These are phyloP conservation scores for Chaunax sp. DNA, from an alignment of 2,797 vertebrate genomes.

Conservation along the genomic window DNA sequence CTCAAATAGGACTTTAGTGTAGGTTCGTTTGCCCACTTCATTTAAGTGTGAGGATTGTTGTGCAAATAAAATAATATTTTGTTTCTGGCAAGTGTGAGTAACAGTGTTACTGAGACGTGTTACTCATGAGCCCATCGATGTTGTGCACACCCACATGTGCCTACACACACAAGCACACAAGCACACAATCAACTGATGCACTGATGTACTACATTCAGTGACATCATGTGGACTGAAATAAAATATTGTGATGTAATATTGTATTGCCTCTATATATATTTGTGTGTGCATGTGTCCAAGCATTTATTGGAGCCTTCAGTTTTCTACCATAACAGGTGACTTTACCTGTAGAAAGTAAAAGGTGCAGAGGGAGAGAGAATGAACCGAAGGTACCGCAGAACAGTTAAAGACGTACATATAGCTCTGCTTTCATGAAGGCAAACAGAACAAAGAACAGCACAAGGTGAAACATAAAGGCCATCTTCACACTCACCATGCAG, in stretches of 20 bases:
- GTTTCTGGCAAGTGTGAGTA: slow-evolving; percentile 20
- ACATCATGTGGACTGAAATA: slow-evolving; percentile 11
- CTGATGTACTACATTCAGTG: slow-evolving; percentile 17
- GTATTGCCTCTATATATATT: too few relatives aligned
- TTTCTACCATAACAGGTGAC: not conserved
- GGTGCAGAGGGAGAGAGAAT: not conserved
- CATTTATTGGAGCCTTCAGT: slow-evolving; percentile 7
- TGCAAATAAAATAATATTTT: slow-evolving; percentile 30
- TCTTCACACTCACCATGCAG: slow-evolving; percentile 6
- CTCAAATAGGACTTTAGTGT: not conserved
- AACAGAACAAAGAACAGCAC: not conserved
- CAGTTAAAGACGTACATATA: slow-evolving; percentile 3
- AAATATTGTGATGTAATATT: too few relatives aligned
- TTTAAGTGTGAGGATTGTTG: too few relatives aligned
- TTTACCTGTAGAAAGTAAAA: slow-evolving; percentile 19
- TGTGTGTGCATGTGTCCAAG: not conserved
- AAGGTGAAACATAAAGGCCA: slow-evolving; percentile 6
- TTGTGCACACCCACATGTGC: slow-evolving; percentile 3
- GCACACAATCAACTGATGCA: not conserved
- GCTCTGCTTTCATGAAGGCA: not conserved
- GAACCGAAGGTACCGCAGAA: not conserved
- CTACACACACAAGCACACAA: slow-evolving; percentile 22
- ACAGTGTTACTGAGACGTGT: slow-evolving; percentile 25
- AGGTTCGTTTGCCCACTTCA: too few relatives aligned
- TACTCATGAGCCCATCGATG: slow-evolving; percentile 33